Evolutionary conservation across 1,140 invertebrate species (phyloP).

Genomic region (Pinna nobilis): DNA sequence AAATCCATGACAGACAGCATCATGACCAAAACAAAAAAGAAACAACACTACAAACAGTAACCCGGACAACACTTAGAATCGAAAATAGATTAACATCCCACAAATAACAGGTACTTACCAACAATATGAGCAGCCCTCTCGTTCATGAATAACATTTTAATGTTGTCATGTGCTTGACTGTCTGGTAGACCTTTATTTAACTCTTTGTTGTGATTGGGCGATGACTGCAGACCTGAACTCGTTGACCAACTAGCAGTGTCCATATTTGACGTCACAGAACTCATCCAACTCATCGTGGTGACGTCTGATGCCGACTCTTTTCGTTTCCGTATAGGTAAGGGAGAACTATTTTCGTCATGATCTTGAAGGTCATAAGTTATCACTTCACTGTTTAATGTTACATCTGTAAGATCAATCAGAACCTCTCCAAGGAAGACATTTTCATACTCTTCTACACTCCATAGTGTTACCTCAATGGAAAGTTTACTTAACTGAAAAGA

Average conservation of each 20-base stretch:
- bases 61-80: too few relatives aligned
- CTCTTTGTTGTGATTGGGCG: conserved; percentile 5
- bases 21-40: too few relatives aligned
- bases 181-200: neutral
- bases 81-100: too few relatives aligned
- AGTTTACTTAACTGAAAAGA: neutral
- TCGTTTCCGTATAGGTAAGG: conserved; percentile 52
- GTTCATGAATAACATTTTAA: neutral
- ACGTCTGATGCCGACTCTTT: conserved; percentile 37
- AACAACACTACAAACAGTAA: too few relatives aligned
- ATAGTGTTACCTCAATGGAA: conserved; percentile 86
- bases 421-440: conserved; percentile 80
- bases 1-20: too few relatives aligned
- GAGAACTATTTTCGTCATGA: conserved; percentile 69
- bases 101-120: neutral
- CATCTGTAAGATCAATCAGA: conserved; percentile 82
- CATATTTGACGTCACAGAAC: conserved; percentile 17
- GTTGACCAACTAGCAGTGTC: conserved; percentile 31
- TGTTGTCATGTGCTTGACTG: conserved; percentile 1
- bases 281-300: conserved; percentile 24
- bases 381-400: conserved; percentile 88
- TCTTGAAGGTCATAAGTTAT: conserved; percentile 86
- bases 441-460: conserved; percentile 89
- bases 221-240: conserved; percentile 25
- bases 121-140: neutral